Evolutionary conservation across 2,888 invertebrate genomes (phyloP).

Genomic region (Tetanocera ferruginea): DNA sequence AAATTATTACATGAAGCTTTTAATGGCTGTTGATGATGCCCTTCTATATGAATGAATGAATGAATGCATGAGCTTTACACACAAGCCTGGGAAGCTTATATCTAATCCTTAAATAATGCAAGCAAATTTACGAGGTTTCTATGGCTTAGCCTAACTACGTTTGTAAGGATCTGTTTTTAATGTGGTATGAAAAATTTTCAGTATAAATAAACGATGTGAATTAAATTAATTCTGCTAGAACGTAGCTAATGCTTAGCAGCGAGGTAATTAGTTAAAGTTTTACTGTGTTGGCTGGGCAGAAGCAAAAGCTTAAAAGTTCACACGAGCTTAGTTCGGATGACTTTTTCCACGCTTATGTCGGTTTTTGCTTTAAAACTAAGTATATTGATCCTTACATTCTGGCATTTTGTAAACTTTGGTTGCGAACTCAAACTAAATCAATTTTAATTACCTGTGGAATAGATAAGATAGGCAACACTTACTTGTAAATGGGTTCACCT

Average conservation of each 20-base stretch:
- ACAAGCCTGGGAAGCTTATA: not conserved
- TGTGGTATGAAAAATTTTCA: constrained; percentile 4
- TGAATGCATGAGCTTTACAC: not conserved
- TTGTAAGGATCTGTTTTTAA: constrained; percentile 2
- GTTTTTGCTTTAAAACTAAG: too few relatives aligned
- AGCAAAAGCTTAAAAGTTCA: not conserved
- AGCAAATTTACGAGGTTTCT: not conserved
- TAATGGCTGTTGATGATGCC: constrained; percentile 17
- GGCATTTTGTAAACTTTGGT: too few relatives aligned
- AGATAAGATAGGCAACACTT: constrained; percentile 55
- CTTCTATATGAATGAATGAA: not conserved
- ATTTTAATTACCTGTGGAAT: too few relatives aligned
- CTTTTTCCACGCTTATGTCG: not conserved
- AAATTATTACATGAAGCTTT: constrained; percentile 6
- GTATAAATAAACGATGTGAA: constrained; percentile 40
- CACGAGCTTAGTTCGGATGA: not conserved
- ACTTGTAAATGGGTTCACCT: constrained; percentile 89
- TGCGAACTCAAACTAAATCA: too few relatives aligned
- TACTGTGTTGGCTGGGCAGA: constrained; percentile 31
- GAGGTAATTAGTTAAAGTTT: constrained; percentile 38
- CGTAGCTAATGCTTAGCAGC: constrained; percentile 44
- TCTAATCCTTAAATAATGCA: not conserved
- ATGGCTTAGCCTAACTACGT: not conserved
- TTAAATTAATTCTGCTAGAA: constrained; percentile 48
- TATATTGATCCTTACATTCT: too few relatives aligned